Conservation (phyloP, 2,888 invertebrate species). For the Andrena trimmerana region DNA sequence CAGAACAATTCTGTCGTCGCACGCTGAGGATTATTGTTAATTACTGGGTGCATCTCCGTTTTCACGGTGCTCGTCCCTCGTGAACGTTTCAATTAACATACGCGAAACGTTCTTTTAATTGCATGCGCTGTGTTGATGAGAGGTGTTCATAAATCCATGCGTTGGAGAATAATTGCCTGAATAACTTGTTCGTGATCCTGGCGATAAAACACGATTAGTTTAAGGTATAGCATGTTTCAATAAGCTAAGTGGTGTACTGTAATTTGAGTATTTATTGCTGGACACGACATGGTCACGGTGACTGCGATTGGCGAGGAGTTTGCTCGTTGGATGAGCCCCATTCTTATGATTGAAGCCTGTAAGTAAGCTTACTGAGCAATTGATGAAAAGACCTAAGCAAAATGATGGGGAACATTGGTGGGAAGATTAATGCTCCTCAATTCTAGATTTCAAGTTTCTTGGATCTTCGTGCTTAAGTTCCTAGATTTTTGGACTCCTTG, state of each 20-base stretch:
- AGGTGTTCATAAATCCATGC: slow-evolving; percentile 6
- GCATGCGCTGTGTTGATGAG: slow-evolving; percentile 7
- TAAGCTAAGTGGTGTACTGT: neutral
- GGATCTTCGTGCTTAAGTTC: neutral
- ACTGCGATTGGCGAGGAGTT: neutral
- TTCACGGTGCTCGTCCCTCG: neutral
- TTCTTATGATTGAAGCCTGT: neutral
- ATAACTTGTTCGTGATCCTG: neutral
- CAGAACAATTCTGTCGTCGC: neutral
- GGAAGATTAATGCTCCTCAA: too few relatives aligned
- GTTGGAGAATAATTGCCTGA: neutral
- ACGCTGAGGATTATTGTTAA: slow-evolving; percentile 14
- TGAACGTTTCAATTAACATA: slow-evolving; percentile 11
- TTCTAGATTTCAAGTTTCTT: too few relatives aligned
- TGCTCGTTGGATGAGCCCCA: too few relatives aligned
- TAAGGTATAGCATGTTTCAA: neutral
- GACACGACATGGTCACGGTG: neutral
- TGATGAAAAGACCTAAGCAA: too few relatives aligned
- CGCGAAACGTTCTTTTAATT: slow-evolving; percentile 14
- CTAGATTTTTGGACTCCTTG: neutral
- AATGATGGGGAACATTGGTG: too few relatives aligned
- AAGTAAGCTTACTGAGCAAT: neutral
- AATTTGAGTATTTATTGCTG: slow-evolving; percentile 1
- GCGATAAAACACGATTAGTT: slow-evolving; percentile 1
- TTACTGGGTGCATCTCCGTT: neutral